Evolutionary conservation across 2,888 invertebrate genomes (phyloP).

Genomic region (Scaptomyza tumidula): DNA sequence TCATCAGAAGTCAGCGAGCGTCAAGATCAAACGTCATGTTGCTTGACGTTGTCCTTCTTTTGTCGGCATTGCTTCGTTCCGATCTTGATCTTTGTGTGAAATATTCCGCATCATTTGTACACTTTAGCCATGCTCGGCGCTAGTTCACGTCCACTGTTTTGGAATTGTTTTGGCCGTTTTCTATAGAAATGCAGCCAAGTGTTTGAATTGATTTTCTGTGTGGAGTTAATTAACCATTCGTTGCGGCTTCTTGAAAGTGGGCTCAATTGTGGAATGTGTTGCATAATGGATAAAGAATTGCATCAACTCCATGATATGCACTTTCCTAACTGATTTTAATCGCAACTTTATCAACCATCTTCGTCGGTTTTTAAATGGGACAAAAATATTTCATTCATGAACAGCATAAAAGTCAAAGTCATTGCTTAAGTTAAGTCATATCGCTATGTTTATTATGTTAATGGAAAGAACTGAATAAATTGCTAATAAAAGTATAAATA

Average conservation of each 20-base stretch:
- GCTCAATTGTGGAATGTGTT: constrained; percentile 22
- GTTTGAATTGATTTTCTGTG: constrained; percentile 70
- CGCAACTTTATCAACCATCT: constrained; percentile 13
- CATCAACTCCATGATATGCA: constrained; percentile 38
- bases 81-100: constrained; percentile 72
- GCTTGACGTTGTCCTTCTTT: constrained; percentile 32
- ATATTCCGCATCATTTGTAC: constrained; percentile 82
- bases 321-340: neutral
- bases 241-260: constrained; percentile 75
- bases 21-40: constrained; percentile 73
- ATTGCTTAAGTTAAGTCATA: constrained; percentile 28
- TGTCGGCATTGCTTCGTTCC: constrained; percentile 56
- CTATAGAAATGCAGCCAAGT: constrained; percentile 68
- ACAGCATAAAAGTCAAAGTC: neutral
- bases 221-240: constrained; percentile 74
- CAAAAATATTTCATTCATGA: constrained; percentile 9
- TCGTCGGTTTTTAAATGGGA: neutral
- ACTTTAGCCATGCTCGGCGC: constrained; percentile 83
- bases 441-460: constrained; percentile 47
- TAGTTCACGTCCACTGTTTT: constrained; percentile 53
- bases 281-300: constrained; percentile 29
- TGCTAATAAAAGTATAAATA: constrained; percentile 28
- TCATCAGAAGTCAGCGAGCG: constrained; percentile 37
- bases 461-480: constrained; percentile 46
- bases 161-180: constrained; percentile 67